A percentile compares a stretch with the other conserved stretches of the same genome.
These are phyloP conservation scores for Peromyscus melanophrys DNA, from an alignment of 2,797 vertebrate species.

Conservation along the genomic window DNA sequence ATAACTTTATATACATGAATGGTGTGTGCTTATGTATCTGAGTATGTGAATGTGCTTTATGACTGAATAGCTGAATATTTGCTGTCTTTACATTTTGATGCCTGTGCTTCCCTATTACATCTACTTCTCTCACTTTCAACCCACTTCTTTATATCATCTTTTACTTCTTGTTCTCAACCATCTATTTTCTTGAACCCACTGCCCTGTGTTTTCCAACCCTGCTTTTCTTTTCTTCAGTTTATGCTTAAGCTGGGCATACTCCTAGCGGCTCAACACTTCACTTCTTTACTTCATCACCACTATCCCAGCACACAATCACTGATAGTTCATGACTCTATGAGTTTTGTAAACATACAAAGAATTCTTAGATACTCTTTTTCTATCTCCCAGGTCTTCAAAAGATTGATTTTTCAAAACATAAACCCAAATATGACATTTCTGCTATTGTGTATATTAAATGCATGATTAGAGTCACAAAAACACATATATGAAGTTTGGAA, in stretches of 20 bases:
- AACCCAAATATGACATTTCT: not conserved
- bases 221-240: not conserved
- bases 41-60: not conserved
- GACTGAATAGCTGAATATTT: not conserved
- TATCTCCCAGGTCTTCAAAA: not conserved
- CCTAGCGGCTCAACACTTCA: not conserved
- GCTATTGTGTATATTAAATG: not conserved
- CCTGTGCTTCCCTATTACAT: not conserved
- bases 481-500: not conserved
- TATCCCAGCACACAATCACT: not conserved
- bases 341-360: not conserved
- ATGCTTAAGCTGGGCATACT: not conserved
- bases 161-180: not conserved
- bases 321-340: not conserved
- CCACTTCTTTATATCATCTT: not conserved
- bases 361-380: not conserved
- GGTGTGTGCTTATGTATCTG: not conserved
- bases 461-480: not conserved
- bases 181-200: constrained; percentile 14
- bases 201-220: not conserved
- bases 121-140: not conserved
- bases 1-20: too few species aligned
- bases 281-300: not conserved
- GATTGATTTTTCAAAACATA: constrained; percentile 19
- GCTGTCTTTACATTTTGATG: constrained; percentile 26